Base-by-base conservation (phyloP, 53 echinoderm and acorn worm species). In the Luidia sarsii region DNA sequence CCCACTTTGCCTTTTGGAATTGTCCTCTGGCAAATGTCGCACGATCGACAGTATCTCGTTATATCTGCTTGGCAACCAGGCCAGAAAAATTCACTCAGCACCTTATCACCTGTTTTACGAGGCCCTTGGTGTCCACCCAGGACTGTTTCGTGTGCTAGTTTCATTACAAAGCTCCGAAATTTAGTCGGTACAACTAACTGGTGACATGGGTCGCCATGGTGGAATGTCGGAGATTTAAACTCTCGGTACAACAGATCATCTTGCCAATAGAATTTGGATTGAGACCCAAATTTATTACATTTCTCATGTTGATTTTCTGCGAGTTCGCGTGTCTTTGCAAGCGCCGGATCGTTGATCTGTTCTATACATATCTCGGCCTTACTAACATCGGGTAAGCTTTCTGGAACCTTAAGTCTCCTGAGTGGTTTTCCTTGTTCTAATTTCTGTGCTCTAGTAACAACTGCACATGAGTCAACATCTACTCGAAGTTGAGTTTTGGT, bases 11-110 rank as follows among this genome's bases (percentile, higher is more conserved):
- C 82, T 85, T 86, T 90, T 20, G 80, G 81, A 3, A 85, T 59
- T 4, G 80, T 90, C 3, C 81, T 65, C 34, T 90, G 90, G 64
- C 90, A 90, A 5, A 89, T 83, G 61, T 90, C 85, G 64, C 90
- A 86, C 2, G 74, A 90, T 7, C 70, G 82, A 48, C 81, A 82
- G 21, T 63, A 85, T n/a, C 86, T 73, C 31, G 54, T 48, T 0
- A 86, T 41, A 32, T 86, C 85, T 22, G 81, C 41, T 51, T 86
- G 85, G 16, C 69, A n/a, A 20, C 85, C 73, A 4, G 80, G 82
- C 84, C 85, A 89, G 36, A 64, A 82, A 28, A 83, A 83, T 39
- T 35, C 70, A 2, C 66, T 53, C 2, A 56, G 25, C 1, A 90
- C 55, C 35, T 82, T 86, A 55, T 90, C 82, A 49, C 30, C 59